A percentile compares a stretch with the other conserved stretches of the same genome.
phyloP scores from a whole-genome alignment of 23 tunicate species.

The Halocynthia aurantium region DNA sequence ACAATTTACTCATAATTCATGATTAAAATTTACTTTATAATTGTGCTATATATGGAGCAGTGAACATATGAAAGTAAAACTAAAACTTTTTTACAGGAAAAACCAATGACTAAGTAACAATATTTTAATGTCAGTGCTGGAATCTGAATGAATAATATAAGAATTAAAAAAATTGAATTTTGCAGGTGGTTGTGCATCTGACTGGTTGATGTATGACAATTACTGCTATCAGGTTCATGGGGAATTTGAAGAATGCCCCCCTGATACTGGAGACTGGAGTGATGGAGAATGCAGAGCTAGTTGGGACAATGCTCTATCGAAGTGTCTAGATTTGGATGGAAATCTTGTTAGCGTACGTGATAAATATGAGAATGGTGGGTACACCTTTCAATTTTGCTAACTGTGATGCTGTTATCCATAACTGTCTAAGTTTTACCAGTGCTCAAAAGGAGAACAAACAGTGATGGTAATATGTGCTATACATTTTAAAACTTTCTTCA shows the following conservation, averaged over 20 bases:
- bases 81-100: no score
- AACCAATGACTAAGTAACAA: no score
- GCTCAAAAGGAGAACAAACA: neutral
- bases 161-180: neutral
- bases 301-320: slow-evolving; percentile 41
- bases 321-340: slow-evolving; percentile 44
- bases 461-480: no score
- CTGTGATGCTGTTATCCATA: neutral
- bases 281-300: slow-evolving; percentile 40
- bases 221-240: slow-evolving; percentile 78
- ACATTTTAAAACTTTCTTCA: no score
- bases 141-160: neutral
- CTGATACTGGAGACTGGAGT: slow-evolving; percentile 29
- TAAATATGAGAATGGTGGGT: slow-evolving; percentile 86
- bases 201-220: slow-evolving; percentile 66
- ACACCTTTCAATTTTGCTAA: neutral
- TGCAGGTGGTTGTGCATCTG: slow-evolving; percentile 81
- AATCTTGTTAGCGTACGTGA: slow-evolving; percentile 59
- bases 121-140: no score
- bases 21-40: no score
- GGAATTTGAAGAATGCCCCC: slow-evolving; percentile 37
- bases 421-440: neutral
- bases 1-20: no score
- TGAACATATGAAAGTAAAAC: no score
- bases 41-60: no score